These are phyloP conservation scores for Setophaga petechia DNA, from an alignment of 2,113 vertebrate genomes.

Conservation along the genomic window DNA sequence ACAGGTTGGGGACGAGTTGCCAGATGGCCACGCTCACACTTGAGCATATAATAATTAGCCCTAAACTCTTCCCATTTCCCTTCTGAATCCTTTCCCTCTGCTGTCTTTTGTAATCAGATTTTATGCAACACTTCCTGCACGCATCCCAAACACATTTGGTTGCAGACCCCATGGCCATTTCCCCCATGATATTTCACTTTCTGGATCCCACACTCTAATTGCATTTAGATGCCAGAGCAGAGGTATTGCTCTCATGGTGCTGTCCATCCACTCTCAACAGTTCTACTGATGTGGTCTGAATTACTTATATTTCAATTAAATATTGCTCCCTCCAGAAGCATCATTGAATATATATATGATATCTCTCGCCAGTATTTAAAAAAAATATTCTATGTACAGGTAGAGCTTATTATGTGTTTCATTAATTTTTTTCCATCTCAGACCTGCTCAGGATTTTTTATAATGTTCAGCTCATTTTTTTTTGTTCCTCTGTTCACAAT, in stretches of 20 bases:
- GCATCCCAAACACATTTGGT: neutral
- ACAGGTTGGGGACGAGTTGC: neutral
- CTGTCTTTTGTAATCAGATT: constrained; percentile 25
- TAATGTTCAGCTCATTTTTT: neutral
- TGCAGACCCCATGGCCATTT: neutral
- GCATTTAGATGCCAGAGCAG: neutral
- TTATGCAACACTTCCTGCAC: neutral
- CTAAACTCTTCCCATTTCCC: constrained; percentile 7
- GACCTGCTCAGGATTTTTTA: neutral
- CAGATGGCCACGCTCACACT: constrained; percentile 36
- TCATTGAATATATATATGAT: neutral
- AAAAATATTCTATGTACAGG: neutral
- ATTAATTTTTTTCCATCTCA: neutral
- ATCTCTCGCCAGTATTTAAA: neutral
- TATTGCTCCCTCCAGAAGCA: neutral
- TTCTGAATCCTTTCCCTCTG: constrained; percentile 5
- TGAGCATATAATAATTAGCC: neutral
- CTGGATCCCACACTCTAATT: neutral
- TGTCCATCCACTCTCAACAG: neutral
- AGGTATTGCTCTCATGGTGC: neutral
- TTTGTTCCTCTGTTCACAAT: neutral
- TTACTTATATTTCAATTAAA: neutral
- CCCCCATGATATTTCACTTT: neutral
- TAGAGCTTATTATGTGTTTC: neutral
- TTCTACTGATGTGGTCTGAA: neutral